Conservation (phyloP, 2,797 vertebrate genomes). For the Apodemus agrarius region DNA sequence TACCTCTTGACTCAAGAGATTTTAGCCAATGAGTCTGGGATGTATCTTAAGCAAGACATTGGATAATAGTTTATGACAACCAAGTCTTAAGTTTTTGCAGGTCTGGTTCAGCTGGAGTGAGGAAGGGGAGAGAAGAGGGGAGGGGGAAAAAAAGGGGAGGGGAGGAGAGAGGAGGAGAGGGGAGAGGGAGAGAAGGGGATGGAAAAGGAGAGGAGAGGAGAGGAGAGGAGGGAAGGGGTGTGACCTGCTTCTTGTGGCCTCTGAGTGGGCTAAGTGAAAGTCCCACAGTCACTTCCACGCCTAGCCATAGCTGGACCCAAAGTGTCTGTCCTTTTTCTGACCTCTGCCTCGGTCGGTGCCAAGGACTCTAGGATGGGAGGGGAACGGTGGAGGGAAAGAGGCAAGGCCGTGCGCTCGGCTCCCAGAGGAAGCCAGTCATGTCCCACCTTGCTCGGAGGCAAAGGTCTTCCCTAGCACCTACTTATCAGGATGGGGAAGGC, state of each 20-base stretch:
- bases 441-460: not conserved
- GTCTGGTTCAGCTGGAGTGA: not conserved
- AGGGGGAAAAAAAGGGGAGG: not conserved
- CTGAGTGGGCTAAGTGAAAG: not conserved
- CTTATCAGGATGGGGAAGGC: conserved; percentile 73
- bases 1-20: not conserved
- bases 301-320: not conserved
- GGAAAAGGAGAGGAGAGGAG: fast-evolving
- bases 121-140: not conserved
- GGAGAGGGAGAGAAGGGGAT: not conserved
- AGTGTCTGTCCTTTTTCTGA: not conserved
- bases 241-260: not conserved
- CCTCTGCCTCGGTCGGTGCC: not conserved
- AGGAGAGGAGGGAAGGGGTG: not conserved
- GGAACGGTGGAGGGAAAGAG: no score
- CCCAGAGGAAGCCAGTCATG: not conserved
- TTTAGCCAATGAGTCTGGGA: not conserved
- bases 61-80: not conserved
- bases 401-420: not conserved
- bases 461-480: not conserved
- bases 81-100: not conserved
- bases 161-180: not conserved
- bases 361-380: not conserved
- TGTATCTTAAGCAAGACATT: not conserved
- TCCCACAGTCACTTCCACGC: no score